Conservation (phyloP, 2,888 invertebrate species). For the Sacculina carcini region DNA sequence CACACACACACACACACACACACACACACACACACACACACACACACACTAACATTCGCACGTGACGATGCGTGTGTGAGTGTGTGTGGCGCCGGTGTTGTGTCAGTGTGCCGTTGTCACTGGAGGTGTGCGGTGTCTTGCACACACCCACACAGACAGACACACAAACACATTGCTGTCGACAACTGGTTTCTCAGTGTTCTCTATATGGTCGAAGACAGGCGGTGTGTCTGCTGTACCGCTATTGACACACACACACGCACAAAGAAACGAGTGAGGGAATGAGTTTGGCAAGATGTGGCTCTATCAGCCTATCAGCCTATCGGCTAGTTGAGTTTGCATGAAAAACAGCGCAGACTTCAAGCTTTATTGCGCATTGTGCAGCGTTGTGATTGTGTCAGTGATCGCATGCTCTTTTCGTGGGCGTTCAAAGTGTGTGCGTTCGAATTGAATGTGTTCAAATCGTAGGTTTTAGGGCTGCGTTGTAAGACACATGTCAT, state of each 20-base stretch:
- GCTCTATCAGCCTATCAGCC: no score
- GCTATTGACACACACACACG: no score
- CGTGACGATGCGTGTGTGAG: background rate
- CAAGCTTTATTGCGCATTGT: no score
- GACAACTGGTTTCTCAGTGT: no score
- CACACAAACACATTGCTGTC: background rate
- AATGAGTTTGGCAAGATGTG: no score
- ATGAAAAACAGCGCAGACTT: no score
- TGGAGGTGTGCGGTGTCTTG: background rate
- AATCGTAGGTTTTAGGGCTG: background rate
- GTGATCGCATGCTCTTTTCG: constrained; percentile 1
- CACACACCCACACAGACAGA: background rate
- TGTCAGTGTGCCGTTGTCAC: no score
- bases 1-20: background rate
- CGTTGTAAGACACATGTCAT: background rate
- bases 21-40: background rate
- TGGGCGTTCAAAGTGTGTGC: background rate
- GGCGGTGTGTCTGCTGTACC: no score
- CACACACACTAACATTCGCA: background rate
- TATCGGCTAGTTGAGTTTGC: no score
- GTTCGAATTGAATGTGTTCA: background rate
- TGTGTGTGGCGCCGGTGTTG: background rate
- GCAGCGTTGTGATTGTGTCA: constrained; percentile 2
- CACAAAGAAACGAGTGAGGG: no score
- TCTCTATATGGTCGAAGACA: no score